Conservation (phyloP, 1,140 invertebrate genomes). For the Bombus superbus region DNA sequence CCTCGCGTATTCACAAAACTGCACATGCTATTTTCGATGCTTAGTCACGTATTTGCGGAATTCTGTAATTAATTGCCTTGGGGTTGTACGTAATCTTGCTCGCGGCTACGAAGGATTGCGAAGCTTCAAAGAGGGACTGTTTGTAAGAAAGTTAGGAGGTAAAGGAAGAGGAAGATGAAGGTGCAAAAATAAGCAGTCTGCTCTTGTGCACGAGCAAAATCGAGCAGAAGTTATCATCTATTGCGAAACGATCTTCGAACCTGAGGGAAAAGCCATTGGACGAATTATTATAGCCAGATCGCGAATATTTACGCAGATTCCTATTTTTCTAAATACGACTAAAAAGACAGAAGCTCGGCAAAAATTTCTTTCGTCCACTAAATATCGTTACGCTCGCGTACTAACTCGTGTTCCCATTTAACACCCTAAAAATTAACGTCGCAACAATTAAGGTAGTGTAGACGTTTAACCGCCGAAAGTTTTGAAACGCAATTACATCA, state of each 20-base stretch:
- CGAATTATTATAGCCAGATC: too few relatives aligned
- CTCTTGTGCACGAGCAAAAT: conserved; percentile 37
- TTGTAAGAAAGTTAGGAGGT: not conserved
- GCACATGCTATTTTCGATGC: not conserved
- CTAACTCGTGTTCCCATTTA: too few relatives aligned
- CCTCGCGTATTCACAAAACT: not conserved
- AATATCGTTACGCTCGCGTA: too few relatives aligned
- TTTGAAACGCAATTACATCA: too few relatives aligned
- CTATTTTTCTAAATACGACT: too few relatives aligned
- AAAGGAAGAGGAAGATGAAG: not conserved
- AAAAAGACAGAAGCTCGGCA: too few relatives aligned
- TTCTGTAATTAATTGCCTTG: not conserved
- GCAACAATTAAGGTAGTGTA: too few relatives aligned
- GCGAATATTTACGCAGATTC: too few relatives aligned
- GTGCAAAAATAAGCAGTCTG: conserved; percentile 24
- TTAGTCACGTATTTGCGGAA: conserved; percentile 1
- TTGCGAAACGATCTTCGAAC: conserved; percentile 34
- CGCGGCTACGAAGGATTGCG: not conserved
- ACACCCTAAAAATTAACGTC: too few relatives aligned
- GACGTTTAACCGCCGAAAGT: too few relatives aligned
- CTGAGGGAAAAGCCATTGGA: too few relatives aligned
- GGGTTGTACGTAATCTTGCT: not conserved
- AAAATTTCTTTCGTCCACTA: too few relatives aligned
- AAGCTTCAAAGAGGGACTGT: not conserved
- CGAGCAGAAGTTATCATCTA: conserved; percentile 8